A percentile compares a stretch with the other conserved stretches of the same genome.
phyloP scores from a whole-genome alignment of 2,113 vertebrate species.

The Geothlypis trichas region DNA sequence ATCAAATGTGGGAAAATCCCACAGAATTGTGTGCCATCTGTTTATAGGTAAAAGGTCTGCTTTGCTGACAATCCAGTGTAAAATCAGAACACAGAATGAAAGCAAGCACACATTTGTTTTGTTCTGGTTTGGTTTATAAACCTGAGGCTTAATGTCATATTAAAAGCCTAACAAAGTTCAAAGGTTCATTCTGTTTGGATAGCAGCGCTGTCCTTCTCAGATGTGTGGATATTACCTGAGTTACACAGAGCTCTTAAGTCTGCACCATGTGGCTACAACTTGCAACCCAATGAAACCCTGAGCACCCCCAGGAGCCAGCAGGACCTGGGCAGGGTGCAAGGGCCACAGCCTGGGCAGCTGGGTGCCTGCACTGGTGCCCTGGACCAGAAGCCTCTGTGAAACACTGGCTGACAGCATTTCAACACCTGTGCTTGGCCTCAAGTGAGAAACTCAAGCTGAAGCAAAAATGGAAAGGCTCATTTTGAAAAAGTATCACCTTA shows the following conservation, averaged over 20 bases:
- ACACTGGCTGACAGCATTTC: not conserved
- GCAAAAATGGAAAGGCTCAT: not conserved
- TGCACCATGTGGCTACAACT: not conserved
- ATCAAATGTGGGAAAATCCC: conserved; percentile 50
- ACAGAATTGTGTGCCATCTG: conserved; percentile 30
- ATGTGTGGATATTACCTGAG: not conserved
- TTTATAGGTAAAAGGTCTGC: conserved; percentile 12
- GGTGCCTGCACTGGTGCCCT: not conserved
- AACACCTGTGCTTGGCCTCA: not conserved
- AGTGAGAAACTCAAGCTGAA: not conserved
- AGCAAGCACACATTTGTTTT: not conserved
- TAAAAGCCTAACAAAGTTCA: conserved; percentile 39
- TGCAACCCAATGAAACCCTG: not conserved
- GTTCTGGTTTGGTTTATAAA: conserved; percentile 30
- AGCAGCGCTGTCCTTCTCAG: not conserved
- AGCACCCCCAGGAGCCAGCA: not conserved
- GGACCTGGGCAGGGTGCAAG: not conserved
- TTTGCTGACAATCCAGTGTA: conserved; percentile 8
- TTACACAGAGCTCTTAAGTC: not conserved
- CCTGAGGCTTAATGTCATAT: not conserved
- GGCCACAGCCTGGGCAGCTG: not conserved
- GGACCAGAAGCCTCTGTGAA: not conserved
- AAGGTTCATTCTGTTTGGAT: conserved; percentile 2
- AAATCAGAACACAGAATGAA: conserved; percentile 21
- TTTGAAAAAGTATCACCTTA: not conserved